Conservation (phyloP, 92 coral and sea anemone species). For the Porites rus region DNA sequence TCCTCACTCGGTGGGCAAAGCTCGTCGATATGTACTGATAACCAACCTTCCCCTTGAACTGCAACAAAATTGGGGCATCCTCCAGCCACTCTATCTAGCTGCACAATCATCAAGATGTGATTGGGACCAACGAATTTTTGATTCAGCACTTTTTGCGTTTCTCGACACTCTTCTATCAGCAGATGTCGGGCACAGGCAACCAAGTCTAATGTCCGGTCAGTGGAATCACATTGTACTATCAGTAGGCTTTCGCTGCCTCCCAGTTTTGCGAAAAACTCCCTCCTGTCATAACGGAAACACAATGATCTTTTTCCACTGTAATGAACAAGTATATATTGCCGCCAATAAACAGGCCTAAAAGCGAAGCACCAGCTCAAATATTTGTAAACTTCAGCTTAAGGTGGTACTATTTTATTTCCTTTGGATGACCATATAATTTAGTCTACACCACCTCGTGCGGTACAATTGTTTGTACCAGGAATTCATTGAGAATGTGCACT, state of each 20-base stretch:
- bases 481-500: too few species aligned
- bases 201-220: constrained; percentile 56
- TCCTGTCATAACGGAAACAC: background rate
- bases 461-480: too few species aligned
- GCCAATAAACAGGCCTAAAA: too few species aligned
- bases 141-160: constrained; percentile 26
- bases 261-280: constrained; percentile 61
- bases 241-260: constrained; percentile 71
- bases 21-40: constrained; percentile 81
- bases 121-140: constrained; percentile 11
- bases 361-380: fast-evolving
- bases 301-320: too few species aligned
- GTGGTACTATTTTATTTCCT: too few species aligned
- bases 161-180: constrained; percentile 52
- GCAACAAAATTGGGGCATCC: constrained; percentile 73
- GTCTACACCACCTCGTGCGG: too few species aligned
- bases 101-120: constrained; percentile 71
- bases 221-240: constrained; percentile 71
- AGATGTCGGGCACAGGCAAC: constrained; percentile 75
- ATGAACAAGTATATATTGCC: too few species aligned
- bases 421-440: too few species aligned
- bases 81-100: constrained; percentile 77
- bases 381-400: too few species aligned
- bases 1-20: constrained; percentile 64
- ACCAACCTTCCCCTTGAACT: constrained; percentile 84